Evolutionary conservation across 1,140 invertebrate species (phyloP).

Genomic region (Paracyclopina nana): DNA sequence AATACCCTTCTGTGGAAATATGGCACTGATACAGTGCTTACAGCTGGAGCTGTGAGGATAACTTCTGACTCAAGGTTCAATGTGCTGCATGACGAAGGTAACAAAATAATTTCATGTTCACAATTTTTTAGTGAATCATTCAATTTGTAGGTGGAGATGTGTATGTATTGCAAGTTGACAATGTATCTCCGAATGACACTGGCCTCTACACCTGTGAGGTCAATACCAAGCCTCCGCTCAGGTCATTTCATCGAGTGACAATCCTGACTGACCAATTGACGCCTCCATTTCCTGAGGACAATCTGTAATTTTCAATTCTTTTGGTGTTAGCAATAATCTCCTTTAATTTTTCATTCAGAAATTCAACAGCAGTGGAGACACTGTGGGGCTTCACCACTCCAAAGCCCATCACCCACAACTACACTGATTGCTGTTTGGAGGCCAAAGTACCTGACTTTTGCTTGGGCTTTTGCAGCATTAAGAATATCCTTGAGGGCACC

Average conservation of each 20-base stretch:
- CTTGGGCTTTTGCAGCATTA: slow-evolving; percentile 56
- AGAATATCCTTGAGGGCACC: slow-evolving; percentile 52
- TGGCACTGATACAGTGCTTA: slow-evolving; percentile 30
- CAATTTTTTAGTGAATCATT: no score
- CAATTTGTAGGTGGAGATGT: slow-evolving; percentile 41
- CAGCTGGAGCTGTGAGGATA: slow-evolving; percentile 46
- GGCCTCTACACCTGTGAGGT: slow-evolving; percentile 60
- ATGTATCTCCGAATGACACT: slow-evolving; percentile 41
- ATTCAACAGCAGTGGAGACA: slow-evolving; percentile 28
- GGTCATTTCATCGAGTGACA: slow-evolving; percentile 49
- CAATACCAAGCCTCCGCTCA: slow-evolving; percentile 50
- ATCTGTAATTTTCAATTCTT: no score
- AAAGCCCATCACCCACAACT: slow-evolving; percentile 39
- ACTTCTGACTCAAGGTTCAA: slow-evolving; percentile 44
- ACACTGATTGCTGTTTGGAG: slow-evolving; percentile 47
- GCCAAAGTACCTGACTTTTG: slow-evolving; percentile 44
- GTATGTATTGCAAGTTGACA: slow-evolving; percentile 56
- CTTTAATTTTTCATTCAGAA: no score
- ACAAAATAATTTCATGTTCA: no score
- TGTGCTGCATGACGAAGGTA: slow-evolving; percentile 48
- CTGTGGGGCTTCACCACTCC: slow-evolving; percentile 18
- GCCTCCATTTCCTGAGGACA: no score
- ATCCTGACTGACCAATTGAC: slow-evolving; percentile 21
- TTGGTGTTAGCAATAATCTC: no score
- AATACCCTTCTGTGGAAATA: slow-evolving; percentile 49